phyloP scores from a whole-genome alignment of 2,113 vertebrate species.

The Thalassoma bifasciatum region DNA sequence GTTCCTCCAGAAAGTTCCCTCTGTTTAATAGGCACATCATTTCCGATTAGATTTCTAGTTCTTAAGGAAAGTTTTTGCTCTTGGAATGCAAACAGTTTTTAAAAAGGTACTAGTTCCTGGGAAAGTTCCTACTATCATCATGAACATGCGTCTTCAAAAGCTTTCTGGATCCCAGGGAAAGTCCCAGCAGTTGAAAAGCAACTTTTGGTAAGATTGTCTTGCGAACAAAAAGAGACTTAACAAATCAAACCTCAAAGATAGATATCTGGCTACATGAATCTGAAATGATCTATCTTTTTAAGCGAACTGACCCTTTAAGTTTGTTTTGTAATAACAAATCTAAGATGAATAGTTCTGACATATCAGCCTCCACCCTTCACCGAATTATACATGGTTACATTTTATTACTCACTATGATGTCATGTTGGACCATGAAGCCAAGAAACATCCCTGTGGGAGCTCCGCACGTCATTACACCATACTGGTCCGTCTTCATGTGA shows the following conservation, averaged over 20 bases:
- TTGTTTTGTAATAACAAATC: background rate
- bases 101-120: too few relatives aligned
- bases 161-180: too few relatives aligned
- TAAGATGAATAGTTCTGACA: conserved; percentile 2
- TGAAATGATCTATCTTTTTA: background rate
- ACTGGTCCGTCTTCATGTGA: conserved; percentile 29
- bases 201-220: too few relatives aligned
- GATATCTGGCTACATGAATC: background rate
- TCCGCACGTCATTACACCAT: background rate
- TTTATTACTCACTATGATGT: background rate
- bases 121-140: too few relatives aligned
- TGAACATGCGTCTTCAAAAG: too few relatives aligned
- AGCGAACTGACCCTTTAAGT: background rate
- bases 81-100: too few relatives aligned
- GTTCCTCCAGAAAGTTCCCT: too few relatives aligned
- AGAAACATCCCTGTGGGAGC: background rate
- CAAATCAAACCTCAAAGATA: background rate
- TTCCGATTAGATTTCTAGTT: too few relatives aligned
- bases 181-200: too few relatives aligned
- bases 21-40: too few relatives aligned
- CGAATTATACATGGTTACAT: background rate
- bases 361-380: background rate
- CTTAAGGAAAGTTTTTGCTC: too few relatives aligned
- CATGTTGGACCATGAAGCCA: background rate
- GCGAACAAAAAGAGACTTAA: too few relatives aligned